phyloP scores from a whole-genome alignment of 2,888 invertebrate genomes.

The Tetropium fuscum region DNA sequence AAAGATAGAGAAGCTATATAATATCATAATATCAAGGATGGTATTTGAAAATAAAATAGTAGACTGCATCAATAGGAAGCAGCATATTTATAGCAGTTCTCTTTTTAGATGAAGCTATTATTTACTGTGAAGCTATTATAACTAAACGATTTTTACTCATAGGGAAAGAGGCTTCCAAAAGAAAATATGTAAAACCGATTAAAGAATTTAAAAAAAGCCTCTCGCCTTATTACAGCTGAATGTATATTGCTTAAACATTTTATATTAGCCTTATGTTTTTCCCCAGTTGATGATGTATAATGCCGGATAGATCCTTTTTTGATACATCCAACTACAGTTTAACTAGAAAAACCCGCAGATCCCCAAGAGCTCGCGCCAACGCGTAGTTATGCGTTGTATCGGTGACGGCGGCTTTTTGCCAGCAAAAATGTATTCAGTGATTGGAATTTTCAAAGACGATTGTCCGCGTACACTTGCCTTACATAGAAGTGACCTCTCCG shows the following conservation, averaged over 20 bases:
- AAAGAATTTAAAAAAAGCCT: neutral
- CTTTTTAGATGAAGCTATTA: too few relatives aligned
- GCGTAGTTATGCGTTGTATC: slow-evolving; percentile 37
- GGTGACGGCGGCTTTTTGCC: slow-evolving; percentile 41
- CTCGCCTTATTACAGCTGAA: neutral
- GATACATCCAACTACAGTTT: neutral
- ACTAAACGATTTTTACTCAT: too few relatives aligned
- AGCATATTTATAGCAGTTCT: too few relatives aligned
- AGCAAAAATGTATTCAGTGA: slow-evolving; percentile 39
- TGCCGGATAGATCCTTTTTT: slow-evolving; percentile 7
- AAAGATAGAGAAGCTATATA: too few relatives aligned
- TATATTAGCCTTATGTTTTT: too few relatives aligned
- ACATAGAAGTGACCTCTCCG: slow-evolving; percentile 35
- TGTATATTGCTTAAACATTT: too few relatives aligned
- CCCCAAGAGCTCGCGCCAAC: slow-evolving; percentile 24
- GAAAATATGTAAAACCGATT: too few relatives aligned
- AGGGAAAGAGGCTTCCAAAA: too few relatives aligned
- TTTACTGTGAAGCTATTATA: too few relatives aligned
- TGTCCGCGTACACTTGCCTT: slow-evolving; percentile 41
- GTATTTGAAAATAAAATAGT: too few relatives aligned
- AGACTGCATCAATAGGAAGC: too few relatives aligned
- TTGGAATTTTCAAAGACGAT: slow-evolving; percentile 48
- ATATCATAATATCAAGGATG: too few relatives aligned
- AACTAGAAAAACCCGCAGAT: slow-evolving; percentile 8
- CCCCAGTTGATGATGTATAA: neutral